Conservation (phyloP, 2,797 vertebrate genomes). For the Oophaga sylvatica region DNA sequence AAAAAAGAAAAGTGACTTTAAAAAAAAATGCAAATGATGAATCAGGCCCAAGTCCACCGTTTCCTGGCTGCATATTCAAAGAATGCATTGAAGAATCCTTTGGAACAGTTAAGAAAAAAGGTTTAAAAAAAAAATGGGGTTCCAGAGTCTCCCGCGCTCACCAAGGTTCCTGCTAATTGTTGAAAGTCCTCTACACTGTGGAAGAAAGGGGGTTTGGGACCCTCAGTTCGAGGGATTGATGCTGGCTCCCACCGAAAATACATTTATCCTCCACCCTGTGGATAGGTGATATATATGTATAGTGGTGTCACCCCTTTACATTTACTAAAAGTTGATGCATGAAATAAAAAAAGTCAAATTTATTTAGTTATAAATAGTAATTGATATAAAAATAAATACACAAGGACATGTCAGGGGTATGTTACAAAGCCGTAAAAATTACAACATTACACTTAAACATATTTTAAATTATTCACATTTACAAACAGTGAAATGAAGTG, state of each 20-base stretch:
- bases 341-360: neutral
- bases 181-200: too few species aligned
- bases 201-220: too few species aligned
- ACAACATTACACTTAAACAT: neutral
- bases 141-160: too few species aligned
- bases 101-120: neutral
- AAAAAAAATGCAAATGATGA: too few species aligned
- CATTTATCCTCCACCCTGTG: too few species aligned
- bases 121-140: neutral
- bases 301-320: neutral
- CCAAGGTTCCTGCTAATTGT: too few species aligned
- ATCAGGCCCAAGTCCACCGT: too few species aligned
- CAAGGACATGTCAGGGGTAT: neutral
- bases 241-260: too few species aligned
- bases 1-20: too few species aligned
- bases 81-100: neutral
- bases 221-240: too few species aligned
- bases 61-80: too few species aligned
- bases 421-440: slow-evolving; percentile 18
- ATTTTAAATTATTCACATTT: slow-evolving; percentile 35
- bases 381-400: slow-evolving; percentile 47
- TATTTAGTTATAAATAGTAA: slow-evolving; percentile 57
- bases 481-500: neutral
- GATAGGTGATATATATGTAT: too few species aligned
- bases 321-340: neutral